Base-by-base conservation (phyloP, 2,797 vertebrate species). In the Buceros bicornis region DNA sequence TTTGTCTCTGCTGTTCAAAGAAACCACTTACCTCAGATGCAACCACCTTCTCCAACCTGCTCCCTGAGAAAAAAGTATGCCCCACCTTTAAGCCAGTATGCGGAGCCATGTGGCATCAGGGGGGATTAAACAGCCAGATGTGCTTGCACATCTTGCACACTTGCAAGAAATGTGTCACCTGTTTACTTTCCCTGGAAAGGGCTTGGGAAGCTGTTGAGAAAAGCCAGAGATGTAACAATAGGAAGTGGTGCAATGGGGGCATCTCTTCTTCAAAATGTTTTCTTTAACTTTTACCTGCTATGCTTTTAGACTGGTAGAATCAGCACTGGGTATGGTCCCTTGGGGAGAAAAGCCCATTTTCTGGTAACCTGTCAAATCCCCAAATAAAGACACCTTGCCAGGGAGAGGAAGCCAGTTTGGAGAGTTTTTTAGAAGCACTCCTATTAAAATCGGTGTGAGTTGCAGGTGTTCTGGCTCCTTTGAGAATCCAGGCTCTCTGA, bases 41-140 rank as follows among this genome's bases (percentile, higher is more conserved):
- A 93, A 62, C 6, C 48, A 61, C 28, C 18, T 85, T 84, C 48
- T 82, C 29, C 54, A 51, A 2, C 8, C 37, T 88, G 31, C 28
- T 92, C 11, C n/a, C 21, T 2, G 2, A 67, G 48, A n/a, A 69
- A 57, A 16, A 56, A 54, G 4, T 14, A 14, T 64, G 21, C 1
- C 2, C 16, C 21, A 13, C 45, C 65, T 87, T 71, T 33, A 72
- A 71, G 65, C n/a, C 57, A 22, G 19, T 71, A 16, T 45, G 33
- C 45, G 62, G 57, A 86, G 29, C 5, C 37, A 29, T 58, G 51
- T 87, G 82, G 57, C 62, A 62, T 82, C 10, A 13, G 25, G n/a
- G 35, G 6, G 53, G 28, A 40, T 94, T 96, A 90, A 94, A 74
- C 50, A 84, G 40, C n/a, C 74, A 78, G 35, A 62, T 90, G 50